Base-by-base conservation (phyloP, 2,113 vertebrate species). In the Muscicapa adusta region DNA sequence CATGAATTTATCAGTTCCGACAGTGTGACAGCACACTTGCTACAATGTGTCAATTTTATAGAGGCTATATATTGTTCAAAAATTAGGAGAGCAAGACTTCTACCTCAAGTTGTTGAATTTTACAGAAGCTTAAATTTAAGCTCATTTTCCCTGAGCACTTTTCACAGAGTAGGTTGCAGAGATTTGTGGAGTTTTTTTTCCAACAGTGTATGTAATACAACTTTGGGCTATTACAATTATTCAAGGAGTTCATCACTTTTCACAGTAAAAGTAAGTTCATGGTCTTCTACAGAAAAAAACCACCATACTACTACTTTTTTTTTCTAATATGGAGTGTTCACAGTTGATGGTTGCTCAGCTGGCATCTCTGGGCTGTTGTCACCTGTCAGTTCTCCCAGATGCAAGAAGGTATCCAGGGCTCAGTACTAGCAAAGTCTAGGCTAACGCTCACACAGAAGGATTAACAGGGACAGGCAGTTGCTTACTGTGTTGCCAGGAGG, bases 381-480 rank as follows among this genome's bases (percentile, higher is more conserved):
- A 75, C 11, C 29, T 28, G 11, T 22, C 1, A 4, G 24, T 11
- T 74, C 25, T 43, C 10, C 48, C 2, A 22, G 23, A 8, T 12
- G 43, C 25, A 34, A 42, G 7, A 12, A 51, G 56, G 51, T 0
- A 53, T 18, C 40, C 6, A 58, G 43, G 40, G n/a, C n/a, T 65
- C 23, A 54, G n/a, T 18, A 23, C 12, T 31, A 70, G n/a, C 16
- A 6, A 75, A 36, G 18, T 7, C 24, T 2, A 36, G 65, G 33
- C 20, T 45, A 20, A 47, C 0, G 0, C 29, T 51, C 12, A 24
- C 1, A 6, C 1, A 53, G 51, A 51, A 73, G 42, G 40, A 16
- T 28, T 34, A 50, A 54, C 14, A 36, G 33, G 38, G 67, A 19
- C 42, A 57, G n/a, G 58, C 48, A 82, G 58, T 7, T 8, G 3